Conservation (phyloP, 2,113 vertebrate genomes). For the Asarcornis scutulata region DNA sequence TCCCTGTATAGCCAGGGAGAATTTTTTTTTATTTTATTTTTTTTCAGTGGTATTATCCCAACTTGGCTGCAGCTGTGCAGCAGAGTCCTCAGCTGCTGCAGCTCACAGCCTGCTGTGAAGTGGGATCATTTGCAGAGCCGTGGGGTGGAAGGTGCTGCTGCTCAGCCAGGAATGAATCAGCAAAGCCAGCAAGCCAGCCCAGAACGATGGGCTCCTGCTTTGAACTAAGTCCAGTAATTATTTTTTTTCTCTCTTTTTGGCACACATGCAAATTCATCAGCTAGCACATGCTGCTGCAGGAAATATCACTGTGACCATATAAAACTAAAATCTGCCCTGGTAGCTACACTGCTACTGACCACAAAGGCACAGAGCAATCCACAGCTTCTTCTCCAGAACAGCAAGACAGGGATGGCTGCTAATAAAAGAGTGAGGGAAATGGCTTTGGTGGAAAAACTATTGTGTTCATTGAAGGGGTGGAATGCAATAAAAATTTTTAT, state of each 20-base stretch:
- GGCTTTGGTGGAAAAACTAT: background rate
- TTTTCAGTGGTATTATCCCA: background rate
- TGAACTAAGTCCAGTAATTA: background rate
- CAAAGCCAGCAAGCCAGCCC: background rate
- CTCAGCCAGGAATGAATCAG: background rate
- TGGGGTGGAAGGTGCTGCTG: background rate
- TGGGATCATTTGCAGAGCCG: rapidly evolving
- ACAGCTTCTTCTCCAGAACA: background rate
- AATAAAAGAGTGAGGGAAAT: background rate
- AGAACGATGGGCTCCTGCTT: background rate
- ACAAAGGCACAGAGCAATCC: background rate
- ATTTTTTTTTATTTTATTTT: background rate
- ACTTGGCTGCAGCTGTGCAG: background rate
- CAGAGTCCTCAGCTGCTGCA: background rate
- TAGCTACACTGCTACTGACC: background rate
- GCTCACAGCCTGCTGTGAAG: background rate
- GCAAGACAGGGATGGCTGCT: background rate
- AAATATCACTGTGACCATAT: background rate
- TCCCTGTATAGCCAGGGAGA: background rate
- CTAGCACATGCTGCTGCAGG: background rate
- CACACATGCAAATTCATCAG: background rate
- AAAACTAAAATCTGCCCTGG: background rate
- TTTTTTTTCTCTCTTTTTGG: background rate
- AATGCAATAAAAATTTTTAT: background rate
- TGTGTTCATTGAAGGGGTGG: background rate